These are phyloP conservation scores for Microcebus griseorufus DNA, from an alignment of 2,113 vertebrate species.

Conservation along the genomic window DNA sequence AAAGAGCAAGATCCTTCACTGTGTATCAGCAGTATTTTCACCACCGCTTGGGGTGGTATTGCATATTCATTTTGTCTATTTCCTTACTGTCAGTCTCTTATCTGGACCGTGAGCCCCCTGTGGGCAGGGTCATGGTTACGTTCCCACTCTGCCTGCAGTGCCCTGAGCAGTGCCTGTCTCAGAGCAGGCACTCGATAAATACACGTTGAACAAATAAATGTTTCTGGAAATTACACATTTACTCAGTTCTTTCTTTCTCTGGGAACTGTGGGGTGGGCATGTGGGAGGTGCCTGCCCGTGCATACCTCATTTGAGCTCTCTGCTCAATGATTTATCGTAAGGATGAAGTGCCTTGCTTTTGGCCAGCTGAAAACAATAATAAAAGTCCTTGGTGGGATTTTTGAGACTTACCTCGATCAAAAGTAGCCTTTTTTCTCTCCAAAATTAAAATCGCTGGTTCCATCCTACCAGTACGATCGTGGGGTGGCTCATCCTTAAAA, in stretches of 20 bases:
- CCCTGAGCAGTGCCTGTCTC: not conserved
- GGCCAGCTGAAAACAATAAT: not conserved
- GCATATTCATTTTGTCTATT: not conserved
- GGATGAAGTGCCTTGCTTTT: not conserved
- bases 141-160: not conserved
- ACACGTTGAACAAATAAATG: not conserved
- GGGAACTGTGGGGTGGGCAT: not conserved
- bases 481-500: not conserved
- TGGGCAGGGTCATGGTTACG: not conserved
- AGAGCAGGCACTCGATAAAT: not conserved
- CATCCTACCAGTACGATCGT: not conserved
- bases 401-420: not conserved
- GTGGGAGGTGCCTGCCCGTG: too few species aligned
- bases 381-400: not conserved
- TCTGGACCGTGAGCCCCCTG: not conserved
- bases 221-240: not conserved
- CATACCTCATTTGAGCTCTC: not conserved
- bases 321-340: not conserved
- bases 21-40: not conserved
- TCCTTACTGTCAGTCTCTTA: not conserved
- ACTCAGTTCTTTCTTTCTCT: not conserved
- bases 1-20: not conserved
- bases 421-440: not conserved
- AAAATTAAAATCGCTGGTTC: not conserved
- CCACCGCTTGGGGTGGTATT: not conserved